These are phyloP conservation scores for Ophioderma brevispina DNA, from an alignment of 35 echinoderm and acorn worm genomes.

Conservation along the genomic window DNA sequence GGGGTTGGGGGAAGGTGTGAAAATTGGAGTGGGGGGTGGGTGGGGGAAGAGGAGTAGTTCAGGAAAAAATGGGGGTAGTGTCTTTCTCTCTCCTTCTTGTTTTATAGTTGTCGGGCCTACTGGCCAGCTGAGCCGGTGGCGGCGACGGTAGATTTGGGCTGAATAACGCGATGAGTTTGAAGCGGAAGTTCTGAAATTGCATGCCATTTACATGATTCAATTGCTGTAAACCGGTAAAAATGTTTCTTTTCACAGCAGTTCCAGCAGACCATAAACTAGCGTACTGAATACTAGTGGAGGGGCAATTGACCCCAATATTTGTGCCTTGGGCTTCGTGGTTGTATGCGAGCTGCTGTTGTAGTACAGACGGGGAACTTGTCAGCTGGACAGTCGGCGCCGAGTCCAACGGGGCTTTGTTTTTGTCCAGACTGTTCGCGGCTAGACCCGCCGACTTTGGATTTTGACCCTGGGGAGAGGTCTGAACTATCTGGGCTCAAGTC, in stretches of 20 bases:
- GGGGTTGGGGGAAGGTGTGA: too few species aligned
- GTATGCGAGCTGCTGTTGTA: slow-evolving; percentile 45
- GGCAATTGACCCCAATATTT: slow-evolving; percentile 56
- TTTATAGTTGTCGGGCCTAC: slow-evolving; percentile 44
- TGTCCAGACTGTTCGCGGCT: slow-evolving; percentile 90
- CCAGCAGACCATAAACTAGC: slow-evolving; percentile 88
- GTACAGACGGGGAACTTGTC: not conserved
- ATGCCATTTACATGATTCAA: slow-evolving; percentile 85
- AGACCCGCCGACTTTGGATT: slow-evolving; percentile 87
- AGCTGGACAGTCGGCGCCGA: not conserved
- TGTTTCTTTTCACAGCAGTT: slow-evolving; percentile 73
- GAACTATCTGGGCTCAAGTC: slow-evolving; percentile 88
- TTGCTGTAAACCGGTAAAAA: slow-evolving; percentile 81
- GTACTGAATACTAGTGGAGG: slow-evolving; percentile 62
- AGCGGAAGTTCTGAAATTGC: slow-evolving; percentile 94
- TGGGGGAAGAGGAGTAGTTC: too few species aligned
- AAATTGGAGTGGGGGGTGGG: too few species aligned
- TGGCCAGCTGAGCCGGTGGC: slow-evolving; percentile 21
- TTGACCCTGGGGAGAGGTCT: slow-evolving; percentile 81
- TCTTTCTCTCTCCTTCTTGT: too few species aligned
- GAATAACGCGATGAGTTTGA: slow-evolving; percentile 83
- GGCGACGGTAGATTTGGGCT: slow-evolving; percentile 33
- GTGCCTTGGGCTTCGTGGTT: slow-evolving; percentile 46
- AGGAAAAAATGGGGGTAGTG: too few species aligned
- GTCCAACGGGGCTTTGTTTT: slow-evolving; percentile 16